A percentile compares a stretch with the other conserved stretches of the same genome.
phyloP scores from a whole-genome alignment of 2,888 invertebrate species.

The Drosophila glabriapex region DNA sequence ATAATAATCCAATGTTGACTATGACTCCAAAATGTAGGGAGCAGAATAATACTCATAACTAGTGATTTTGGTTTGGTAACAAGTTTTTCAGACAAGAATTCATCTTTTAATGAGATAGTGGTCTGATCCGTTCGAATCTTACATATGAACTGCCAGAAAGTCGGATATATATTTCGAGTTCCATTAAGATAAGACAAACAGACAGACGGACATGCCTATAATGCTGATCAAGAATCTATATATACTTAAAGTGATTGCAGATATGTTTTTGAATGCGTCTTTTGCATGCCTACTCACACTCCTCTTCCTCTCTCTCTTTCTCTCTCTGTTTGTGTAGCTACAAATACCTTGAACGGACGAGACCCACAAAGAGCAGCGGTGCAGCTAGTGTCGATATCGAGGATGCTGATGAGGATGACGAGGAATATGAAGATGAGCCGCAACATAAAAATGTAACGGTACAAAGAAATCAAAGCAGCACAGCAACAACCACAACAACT shows the following conservation, averaged over 20 bases:
- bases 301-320: background rate
- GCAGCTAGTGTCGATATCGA: slow-evolving; percentile 30
- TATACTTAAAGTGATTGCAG: background rate
- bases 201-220: background rate
- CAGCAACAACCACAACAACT: slow-evolving; percentile 50
- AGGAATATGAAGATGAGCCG: slow-evolving; percentile 67
- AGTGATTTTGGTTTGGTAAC: background rate
- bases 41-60: background rate
- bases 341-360: slow-evolving; percentile 82
- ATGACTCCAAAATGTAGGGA: background rate
- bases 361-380: slow-evolving; percentile 72
- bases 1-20: background rate
- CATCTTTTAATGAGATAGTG: background rate
- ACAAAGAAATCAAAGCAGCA: slow-evolving; percentile 82
- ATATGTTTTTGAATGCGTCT: background rate
- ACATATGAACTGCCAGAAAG: background rate
- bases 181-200: background rate
- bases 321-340: slow-evolving; percentile 65
- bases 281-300: background rate
- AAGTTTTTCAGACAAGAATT: background rate
- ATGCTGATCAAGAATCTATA: background rate
- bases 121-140: background rate
- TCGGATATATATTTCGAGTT: background rate
- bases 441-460: slow-evolving; percentile 83
- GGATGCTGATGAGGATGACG: slow-evolving; percentile 61